A percentile compares a stretch with the other conserved stretches of the same genome.
Conservation (phyloP, 2,113 vertebrate species). For the Tauraco erythrolophus region DNA sequence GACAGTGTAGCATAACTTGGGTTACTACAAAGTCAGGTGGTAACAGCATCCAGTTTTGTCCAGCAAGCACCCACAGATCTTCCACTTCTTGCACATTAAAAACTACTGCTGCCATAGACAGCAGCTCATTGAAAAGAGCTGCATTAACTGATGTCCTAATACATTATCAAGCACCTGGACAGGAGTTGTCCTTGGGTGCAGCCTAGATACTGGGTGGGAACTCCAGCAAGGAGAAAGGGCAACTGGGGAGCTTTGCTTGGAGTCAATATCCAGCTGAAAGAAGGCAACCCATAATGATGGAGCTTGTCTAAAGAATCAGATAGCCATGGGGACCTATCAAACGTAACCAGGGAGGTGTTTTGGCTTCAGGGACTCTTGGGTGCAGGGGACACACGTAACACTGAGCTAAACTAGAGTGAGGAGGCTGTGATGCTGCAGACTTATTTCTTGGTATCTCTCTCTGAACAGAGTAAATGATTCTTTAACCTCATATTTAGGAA, state of each 20-base stretch:
- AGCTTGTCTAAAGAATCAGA: not conserved
- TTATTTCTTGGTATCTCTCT: not conserved
- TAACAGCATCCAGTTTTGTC: not conserved
- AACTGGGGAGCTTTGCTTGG: not conserved
- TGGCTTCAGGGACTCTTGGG: not conserved
- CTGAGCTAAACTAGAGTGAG: not conserved
- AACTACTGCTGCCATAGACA: not conserved
- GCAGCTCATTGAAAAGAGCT: not conserved
- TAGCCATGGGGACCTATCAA: not conserved
- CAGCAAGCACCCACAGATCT: not conserved
- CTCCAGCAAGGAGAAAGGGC: not conserved
- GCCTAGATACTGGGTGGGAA: not conserved
- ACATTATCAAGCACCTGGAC: not conserved
- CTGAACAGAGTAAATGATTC: not conserved
- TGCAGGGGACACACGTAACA: not conserved
- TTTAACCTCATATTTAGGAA: not conserved
- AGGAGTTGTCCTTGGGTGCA: not conserved
- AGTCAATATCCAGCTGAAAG: not conserved
- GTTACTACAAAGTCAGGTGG: not conserved
- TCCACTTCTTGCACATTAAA: not conserved
- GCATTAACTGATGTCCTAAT: not conserved
- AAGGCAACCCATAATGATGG: fast-evolving
- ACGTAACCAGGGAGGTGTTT: not conserved
- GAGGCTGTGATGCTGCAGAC: not conserved
- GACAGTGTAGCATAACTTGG: not conserved